A percentile compares a stretch with the other conserved stretches of the same genome.
Conservation (phyloP, 2,113 vertebrate species). For the Haplotaxodon microlepis region DNA sequence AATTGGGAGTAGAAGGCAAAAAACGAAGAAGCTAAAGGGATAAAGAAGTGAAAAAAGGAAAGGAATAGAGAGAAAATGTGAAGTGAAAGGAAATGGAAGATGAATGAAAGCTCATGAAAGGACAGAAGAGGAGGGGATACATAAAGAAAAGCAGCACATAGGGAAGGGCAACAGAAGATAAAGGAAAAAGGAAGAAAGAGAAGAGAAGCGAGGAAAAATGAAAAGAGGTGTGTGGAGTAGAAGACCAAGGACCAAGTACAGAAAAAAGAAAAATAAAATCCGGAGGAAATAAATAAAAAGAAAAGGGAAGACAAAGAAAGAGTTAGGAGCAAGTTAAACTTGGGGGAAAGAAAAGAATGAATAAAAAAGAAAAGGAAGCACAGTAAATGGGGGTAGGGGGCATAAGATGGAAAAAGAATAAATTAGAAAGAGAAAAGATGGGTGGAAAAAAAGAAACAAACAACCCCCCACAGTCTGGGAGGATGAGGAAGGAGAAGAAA, state of each 20-base stretch:
- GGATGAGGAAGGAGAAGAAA: background rate
- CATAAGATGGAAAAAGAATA: background rate
- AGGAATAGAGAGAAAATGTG: background rate
- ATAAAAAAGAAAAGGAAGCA: background rate
- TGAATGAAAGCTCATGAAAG: background rate
- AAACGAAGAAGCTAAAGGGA: background rate
- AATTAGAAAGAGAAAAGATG: background rate
- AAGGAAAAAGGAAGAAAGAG: background rate
- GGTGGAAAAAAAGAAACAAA: background rate
- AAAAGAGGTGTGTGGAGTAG: background rate
- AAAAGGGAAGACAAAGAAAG: background rate
- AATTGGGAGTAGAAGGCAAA: background rate
- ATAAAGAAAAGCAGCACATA: background rate
- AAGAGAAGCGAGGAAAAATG: background rate
- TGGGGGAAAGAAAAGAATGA: background rate
- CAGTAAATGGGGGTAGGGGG: background rate
- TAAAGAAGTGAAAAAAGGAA: background rate
- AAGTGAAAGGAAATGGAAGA: background rate
- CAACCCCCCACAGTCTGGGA: background rate
- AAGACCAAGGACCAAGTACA: background rate
- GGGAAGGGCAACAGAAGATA: background rate
- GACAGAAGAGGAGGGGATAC: background rate
- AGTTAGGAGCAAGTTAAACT: background rate
- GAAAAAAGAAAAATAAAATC: background rate
- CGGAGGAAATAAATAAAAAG: accelerated